Evolutionary conservation across 1,140 invertebrate genomes (phyloP), one percentile per base, ranked within the genome.

Genomic region (Zelostemma sp.): DNA sequence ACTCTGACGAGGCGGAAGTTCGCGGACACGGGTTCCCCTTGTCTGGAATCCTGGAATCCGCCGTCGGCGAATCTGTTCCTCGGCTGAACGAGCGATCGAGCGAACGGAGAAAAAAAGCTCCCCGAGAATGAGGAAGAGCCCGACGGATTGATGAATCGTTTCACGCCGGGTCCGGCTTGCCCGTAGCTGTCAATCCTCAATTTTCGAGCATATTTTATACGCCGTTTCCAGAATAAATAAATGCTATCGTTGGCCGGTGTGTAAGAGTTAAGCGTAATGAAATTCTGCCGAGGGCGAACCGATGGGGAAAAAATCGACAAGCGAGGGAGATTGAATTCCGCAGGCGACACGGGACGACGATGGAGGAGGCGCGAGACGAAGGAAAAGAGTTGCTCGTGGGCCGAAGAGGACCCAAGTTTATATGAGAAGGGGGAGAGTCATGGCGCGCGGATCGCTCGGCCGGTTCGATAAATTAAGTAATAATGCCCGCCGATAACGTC

Each of bases 381-480:
- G 11, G 51, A 40, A 49, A 41, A 55, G 28, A 31, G 28, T 31
- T 6, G 28, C 11, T 11, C 5, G 35, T 38, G 35, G 35, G 35
- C 3, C 35, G 35, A 38, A 11, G 35, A n/a, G 15, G n/a, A n/a
- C n/a, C n/a, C n/a, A n/a, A n/a, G n/a, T n/a, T n/a, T n/a, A n/a
- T n/a, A n/a, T n/a, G n/a, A n/a, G 16, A 18, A 6, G 45, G 12
- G 21, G 40, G 56, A 45, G 47, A 64, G 65, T 68, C 60, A 41
- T 47, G 31, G 40, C 45, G 57, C 12, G 18, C 28, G 15, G 58
- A 73, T 77, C 66, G 66, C 38, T 28, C 33, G 19, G 28, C 11
- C 33, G 41, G 57, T 58, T 71, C 72, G 62, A 78, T 74, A 78
- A 72, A 79, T 79, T 76, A 79, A 78, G 76, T 77, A 80, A 80